Evolutionary conservation across 1,140 invertebrate species (phyloP), one percentile per base, ranked within the genome.

Genomic region (Drosophila rhopaloa): DNA sequence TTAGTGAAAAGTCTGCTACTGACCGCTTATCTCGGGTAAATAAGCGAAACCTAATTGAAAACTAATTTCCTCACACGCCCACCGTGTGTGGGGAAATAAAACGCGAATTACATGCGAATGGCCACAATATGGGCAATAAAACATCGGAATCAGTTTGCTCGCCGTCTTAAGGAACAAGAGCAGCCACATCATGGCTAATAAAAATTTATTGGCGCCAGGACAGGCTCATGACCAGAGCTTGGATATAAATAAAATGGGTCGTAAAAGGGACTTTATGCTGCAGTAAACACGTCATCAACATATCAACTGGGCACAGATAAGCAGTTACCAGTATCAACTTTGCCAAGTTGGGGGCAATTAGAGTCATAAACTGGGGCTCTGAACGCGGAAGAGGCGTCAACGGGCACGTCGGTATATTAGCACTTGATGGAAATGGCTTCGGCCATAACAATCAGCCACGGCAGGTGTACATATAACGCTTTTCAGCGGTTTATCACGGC

Each of bases 221-320:
- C 79, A 76, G 71, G 73, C 79, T 76, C 75, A 75, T 47, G 75
- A 44, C 43, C 60, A 65, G 63, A 66, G 75, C 67, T 76, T 57
- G 76, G 79, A 89, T 86, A 86, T 89, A 86, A 86, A 86, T 86
- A 86, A 86, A 86, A 89, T 62, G 76, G 86, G 84, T 89, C 83
- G 83, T 88, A 88, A 88, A 88, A 89, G 67, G 78, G 81, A 88
- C 83, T 88, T 88, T 89, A 89, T 89, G 84, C 79, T 88, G 83
- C 83, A 88, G 84, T 88, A 88, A 89, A 88, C 83, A 88, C 83
- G 86, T 88, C 83, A 88, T 88, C 83, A 88, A 88, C 83, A 88
- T 89, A 80, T 88, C 84, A 89, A 89, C 83, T 88, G 80, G 73
- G 79, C 84, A 83, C 79, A 89, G 83, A 88, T 89, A 88, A 88